Base-by-base conservation (phyloP, 2,888 invertebrate genomes). In the Lepidocyrtoides sp. region DNA sequence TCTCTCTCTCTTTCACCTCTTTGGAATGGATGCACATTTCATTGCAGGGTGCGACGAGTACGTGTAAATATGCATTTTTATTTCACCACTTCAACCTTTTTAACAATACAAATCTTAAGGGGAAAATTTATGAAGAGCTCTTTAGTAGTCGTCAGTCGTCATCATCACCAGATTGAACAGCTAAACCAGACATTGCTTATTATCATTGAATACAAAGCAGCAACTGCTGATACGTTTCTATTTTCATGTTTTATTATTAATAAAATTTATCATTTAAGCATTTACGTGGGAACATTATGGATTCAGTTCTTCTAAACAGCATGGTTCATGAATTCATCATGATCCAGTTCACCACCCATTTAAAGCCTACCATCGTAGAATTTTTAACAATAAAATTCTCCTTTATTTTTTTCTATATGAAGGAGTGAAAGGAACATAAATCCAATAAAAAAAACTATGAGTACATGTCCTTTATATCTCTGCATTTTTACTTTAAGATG, bases 11-110 rank as follows among this genome's bases (percentile, higher is more conserved):
- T 72, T 41, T 12, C 32, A 29, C 36, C 41, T 32, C 12, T 29
- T 29, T 57, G 20, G 17, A 41, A 72, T 72, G 41, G 8, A 41
- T 20, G 41, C 36, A 72, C 66, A 26, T 8, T 44, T 1, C 44
- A 8, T 44, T 44, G 44, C 51, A n/a, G 14, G n/a, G 7, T 8
- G 17, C 7, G 7, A 57, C 17, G 0, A 17, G 3, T 72, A 72
- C 72, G 72, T 72, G 72, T 41, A 72, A 72, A 72, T 72, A 72
- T 72, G 72, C 72, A 44, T 36, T 72, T 72, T 72, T 72, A 72
- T 20, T 72, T 72, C 23, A 44, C 12, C 17, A 72, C 72, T 63
- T 10, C 12, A 29, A 29, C 14, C 14, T 63, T 63, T 12, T n/a
- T n/a, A 57, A 57, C 57, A 57, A 63, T 63, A 63, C 26, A 63